These are phyloP conservation scores for Reticulitermes speratus DNA, from an alignment of 1,140 invertebrate genomes.

Conservation along the genomic window DNA sequence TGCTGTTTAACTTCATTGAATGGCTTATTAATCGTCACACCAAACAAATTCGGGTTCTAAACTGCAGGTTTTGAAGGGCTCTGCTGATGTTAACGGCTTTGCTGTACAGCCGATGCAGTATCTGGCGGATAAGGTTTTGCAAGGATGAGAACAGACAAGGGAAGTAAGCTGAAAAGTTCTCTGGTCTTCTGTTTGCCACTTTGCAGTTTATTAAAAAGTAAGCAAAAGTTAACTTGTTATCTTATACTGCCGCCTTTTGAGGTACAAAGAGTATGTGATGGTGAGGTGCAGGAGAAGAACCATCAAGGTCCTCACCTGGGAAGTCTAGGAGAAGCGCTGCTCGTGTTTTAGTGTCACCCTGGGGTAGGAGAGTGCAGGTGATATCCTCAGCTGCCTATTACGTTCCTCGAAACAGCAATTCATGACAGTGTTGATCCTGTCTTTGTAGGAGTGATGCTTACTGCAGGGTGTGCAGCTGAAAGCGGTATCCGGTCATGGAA, in stretches of 20 bases:
- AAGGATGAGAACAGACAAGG: not conserved
- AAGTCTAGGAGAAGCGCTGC: not conserved
- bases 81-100: not conserved
- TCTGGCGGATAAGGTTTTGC: not conserved
- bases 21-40: too few relatives aligned
- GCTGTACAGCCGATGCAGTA: not conserved
- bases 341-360: not conserved
- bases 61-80: not conserved
- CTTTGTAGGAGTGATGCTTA: too few relatives aligned
- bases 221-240: slow-evolving; percentile 35
- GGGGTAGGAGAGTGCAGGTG: not conserved
- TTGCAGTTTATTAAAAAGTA: slow-evolving; percentile 36
- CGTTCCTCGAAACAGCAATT: too few relatives aligned
- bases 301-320: slow-evolving; percentile 2
- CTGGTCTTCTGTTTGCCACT: slow-evolving; percentile 22
- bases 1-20: too few relatives aligned
- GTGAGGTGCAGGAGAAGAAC: not conserved
- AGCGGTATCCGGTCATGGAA: too few relatives aligned
- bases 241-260: slow-evolving; percentile 25
- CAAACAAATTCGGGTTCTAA: not conserved
- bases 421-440: too few relatives aligned
- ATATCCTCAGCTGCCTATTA: not conserved
- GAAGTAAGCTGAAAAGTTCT: slow-evolving; percentile 2
- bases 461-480: too few relatives aligned
- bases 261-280: not conserved